Percentiles rank a stretch among this genome's conserved stretches.
These are phyloP conservation scores for Lordiphosa collinella DNA, from an alignment of 1,140 invertebrate species.

Conservation along the genomic window DNA sequence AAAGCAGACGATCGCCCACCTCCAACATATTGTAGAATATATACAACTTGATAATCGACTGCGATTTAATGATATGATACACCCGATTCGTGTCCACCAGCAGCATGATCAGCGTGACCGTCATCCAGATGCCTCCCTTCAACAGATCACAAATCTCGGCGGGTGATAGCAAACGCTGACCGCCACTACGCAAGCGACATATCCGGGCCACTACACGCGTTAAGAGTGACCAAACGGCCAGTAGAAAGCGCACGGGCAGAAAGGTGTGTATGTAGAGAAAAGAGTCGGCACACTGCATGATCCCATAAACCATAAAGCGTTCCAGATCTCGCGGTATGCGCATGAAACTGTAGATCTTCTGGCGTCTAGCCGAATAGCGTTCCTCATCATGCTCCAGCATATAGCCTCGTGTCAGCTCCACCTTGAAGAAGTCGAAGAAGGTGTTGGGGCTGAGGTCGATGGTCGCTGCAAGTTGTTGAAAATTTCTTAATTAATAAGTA, in stretches of 20 bases:
- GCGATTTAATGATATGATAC: constrained; percentile 99
- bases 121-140: constrained; percentile 93
- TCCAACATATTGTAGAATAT: constrained; percentile 99
- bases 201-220: constrained; percentile 86
- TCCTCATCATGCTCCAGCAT: constrained; percentile 96
- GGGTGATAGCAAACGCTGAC: constrained; percentile 85
- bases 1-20: constrained; percentile 96
- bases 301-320: constrained; percentile 97
- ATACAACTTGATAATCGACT: constrained; percentile 99
- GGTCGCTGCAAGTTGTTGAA: not conserved
- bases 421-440: constrained; percentile 86
- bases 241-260: constrained; percentile 93
- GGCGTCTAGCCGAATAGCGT: constrained; percentile 93
- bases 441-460: constrained; percentile 35
- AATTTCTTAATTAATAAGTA: too few species aligned
- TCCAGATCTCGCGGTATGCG: constrained; percentile 96
- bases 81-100: constrained; percentile 98
- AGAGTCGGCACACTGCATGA: constrained; percentile 98
- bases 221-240: constrained; percentile 90
- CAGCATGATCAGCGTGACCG: constrained; percentile 91
- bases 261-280: constrained; percentile 99
- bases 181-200: constrained; percentile 83
- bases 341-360: constrained; percentile 98
- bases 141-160: constrained; percentile 98
- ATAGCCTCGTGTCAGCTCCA: constrained; percentile 95